Evolutionary conservation across 2,113 vertebrate species (phyloP).

Genomic region (Peromyscus maniculatus): DNA sequence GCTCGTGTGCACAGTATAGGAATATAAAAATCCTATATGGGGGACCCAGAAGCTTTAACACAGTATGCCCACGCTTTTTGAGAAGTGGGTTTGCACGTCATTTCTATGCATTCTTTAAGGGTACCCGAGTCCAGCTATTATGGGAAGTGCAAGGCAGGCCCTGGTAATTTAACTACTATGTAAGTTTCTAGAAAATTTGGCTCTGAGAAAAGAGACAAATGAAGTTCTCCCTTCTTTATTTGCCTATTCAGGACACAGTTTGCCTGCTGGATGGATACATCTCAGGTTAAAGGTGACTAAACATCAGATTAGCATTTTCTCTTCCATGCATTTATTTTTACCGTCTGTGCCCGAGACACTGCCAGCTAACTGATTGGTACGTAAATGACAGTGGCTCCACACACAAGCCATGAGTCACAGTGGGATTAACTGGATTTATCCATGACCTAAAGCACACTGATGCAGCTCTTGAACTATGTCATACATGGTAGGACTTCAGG

Average conservation of each 20-base stretch:
- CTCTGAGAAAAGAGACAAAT: neutral
- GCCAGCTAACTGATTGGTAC: slow-evolving; percentile 29
- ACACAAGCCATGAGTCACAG: slow-evolving; percentile 19
- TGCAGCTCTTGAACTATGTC: slow-evolving; percentile 30
- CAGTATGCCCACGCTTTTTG: neutral
- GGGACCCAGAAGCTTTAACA: neutral
- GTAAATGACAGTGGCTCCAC: neutral
- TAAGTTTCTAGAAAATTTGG: neutral
- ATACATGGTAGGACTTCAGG: slow-evolving; percentile 26
- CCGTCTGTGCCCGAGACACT: neutral
- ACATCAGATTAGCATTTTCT: slow-evolving; percentile 1
- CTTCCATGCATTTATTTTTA: slow-evolving; percentile 62
- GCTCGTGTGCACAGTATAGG: fast-evolving
- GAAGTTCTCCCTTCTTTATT: neutral
- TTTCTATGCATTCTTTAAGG: neutral
- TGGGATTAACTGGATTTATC: slow-evolving; percentile 24
- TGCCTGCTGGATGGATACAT: neutral
- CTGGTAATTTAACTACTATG: neutral
- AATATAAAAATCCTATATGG: neutral
- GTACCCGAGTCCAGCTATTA: neutral
- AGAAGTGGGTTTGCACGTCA: neutral
- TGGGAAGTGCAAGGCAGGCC: neutral
- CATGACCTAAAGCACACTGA: slow-evolving; percentile 13
- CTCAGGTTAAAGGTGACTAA: neutral
- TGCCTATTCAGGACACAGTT: neutral